A percentile compares a stretch with the other conserved stretches of the same genome.
These are phyloP conservation scores for Thymelicus acteon DNA, from an alignment of 2,888 invertebrate species.

Conservation along the genomic window DNA sequence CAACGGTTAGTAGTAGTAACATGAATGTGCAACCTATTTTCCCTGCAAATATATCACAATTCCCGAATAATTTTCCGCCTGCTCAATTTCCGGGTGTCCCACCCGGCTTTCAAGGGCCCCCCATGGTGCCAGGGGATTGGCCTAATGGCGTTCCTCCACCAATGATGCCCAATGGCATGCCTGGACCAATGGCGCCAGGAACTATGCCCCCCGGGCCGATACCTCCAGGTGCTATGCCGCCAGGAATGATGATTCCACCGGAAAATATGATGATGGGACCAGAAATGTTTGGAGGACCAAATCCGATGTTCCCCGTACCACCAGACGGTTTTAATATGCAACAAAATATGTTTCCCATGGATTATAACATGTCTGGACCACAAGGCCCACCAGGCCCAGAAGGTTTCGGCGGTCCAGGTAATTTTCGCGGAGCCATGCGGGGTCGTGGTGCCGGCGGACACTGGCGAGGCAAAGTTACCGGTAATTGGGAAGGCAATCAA, in stretches of 20 bases:
- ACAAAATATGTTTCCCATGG: slow-evolving; percentile 80
- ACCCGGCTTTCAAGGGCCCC: slow-evolving; percentile 68
- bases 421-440: slow-evolving; percentile 83
- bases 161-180: slow-evolving; percentile 67
- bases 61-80: slow-evolving; percentile 75
- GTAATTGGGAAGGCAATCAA: slow-evolving; percentile 77
- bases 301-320: slow-evolving; percentile 65
- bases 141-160: slow-evolving; percentile 69
- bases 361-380: slow-evolving; percentile 78
- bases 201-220: slow-evolving; percentile 64
- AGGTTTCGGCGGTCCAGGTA: slow-evolving; percentile 68
- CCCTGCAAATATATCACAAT: slow-evolving; percentile 74
- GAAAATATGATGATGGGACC: slow-evolving; percentile 80
- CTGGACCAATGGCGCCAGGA: slow-evolving; percentile 62
- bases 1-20: slow-evolving; percentile 53
- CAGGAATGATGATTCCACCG: slow-evolving; percentile 77
- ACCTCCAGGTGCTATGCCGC: slow-evolving; percentile 63
- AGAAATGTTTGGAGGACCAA: slow-evolving; percentile 69
- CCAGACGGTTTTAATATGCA: slow-evolving; percentile 77
- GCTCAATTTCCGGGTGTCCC: slow-evolving; percentile 75
- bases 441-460: slow-evolving; percentile 80
- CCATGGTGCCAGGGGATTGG: slow-evolving; percentile 73
- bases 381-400: slow-evolving; percentile 64
- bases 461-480: slow-evolving; percentile 78
- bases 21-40: slow-evolving; percentile 75